Percentiles rank a stretch among this genome's conserved stretches.
These are phyloP conservation scores for Noctua fimbriata DNA, from an alignment of 2,888 invertebrate genomes.

Conservation along the genomic window DNA sequence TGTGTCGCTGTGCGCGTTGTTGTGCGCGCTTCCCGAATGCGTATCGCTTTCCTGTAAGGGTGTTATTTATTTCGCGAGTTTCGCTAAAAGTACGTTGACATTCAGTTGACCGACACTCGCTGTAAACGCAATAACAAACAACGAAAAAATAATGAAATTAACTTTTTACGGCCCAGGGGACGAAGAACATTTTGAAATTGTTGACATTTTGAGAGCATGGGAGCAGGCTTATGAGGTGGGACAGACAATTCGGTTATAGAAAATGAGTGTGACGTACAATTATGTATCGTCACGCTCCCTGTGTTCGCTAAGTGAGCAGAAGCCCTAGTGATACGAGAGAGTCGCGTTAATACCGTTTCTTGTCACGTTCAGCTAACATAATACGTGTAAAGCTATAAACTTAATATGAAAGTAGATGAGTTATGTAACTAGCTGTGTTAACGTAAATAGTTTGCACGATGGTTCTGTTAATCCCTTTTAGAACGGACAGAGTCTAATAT, in stretches of 20 bases:
- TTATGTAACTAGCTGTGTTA: conserved; percentile 17
- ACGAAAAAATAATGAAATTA: conserved; percentile 60
- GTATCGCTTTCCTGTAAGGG: conserved; percentile 62
- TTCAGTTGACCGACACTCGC: conserved; percentile 43
- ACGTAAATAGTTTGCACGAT: conserved; percentile 9
- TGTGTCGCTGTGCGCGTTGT: conserved; percentile 54
- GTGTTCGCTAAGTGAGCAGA: conserved; percentile 39
- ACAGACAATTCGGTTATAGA: conserved; percentile 12
- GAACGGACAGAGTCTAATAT: background rate
- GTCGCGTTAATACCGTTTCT: conserved; percentile 38
- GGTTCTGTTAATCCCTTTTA: conserved; percentile 2
- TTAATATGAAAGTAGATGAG: conserved; percentile 17
- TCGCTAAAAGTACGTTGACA: conserved; percentile 55
- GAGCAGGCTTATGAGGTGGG: conserved; percentile 23
- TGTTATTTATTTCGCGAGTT: conserved; percentile 63
- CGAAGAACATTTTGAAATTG: conserved; percentile 47
- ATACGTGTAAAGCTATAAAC: conserved; percentile 28
- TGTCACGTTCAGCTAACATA: conserved; percentile 52
- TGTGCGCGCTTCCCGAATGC: conserved; percentile 57
- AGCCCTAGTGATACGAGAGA: conserved; percentile 45
- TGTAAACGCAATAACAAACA: conserved; percentile 53
- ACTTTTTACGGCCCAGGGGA: conserved; percentile 51
- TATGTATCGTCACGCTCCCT: conserved; percentile 40
- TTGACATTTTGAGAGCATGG: conserved; percentile 37
- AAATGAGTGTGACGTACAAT: conserved; percentile 28